Evolutionary conservation across 2,888 invertebrate genomes (phyloP), one percentile per base, ranked within the genome.

Genomic region (Patella depressa): DNA sequence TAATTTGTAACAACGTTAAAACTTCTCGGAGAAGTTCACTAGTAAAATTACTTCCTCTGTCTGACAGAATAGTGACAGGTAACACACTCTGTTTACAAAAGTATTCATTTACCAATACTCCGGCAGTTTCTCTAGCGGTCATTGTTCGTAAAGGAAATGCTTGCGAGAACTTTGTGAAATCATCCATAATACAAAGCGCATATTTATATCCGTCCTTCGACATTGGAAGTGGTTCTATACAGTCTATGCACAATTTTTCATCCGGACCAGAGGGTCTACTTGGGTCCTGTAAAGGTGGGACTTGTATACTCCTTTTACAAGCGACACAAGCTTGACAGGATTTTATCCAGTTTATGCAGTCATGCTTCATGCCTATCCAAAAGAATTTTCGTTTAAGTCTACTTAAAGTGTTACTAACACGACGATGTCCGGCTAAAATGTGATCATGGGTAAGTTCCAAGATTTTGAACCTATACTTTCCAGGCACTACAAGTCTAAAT

Each of bases 31-130:
- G 17, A n/a, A 59, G 59, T 59, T 59, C 59, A n/a, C 59, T 59
- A n/a, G 59, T 59, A 59, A 15, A 59, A 7, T 59, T 59, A 9
- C 59, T 59, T 59, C 59, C 59, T n/a, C 59, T 15, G 59, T 59
- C 59, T 59, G 59, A 59, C n/a, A 59, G n/a, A 59, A 59, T 59
- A 59, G 59, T 17, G 15, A n/a, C n/a, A n/a, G 59, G 59, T n/a
- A 59, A 15, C 15, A 59, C 59, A 59, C 59, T 59, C 59, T 59
- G 59, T n/a, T 59, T 59, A 59, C 59, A 59, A 59, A 59, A 59
- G n/a, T 59, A 59, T 59, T 59, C 17, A n/a, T n/a, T 15, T 59
- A 59, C 59, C n/a, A 59, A 59, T n/a, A n/a, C n/a, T 15, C n/a
- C 59, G n/a, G 59, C 59, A n/a, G 59, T 59, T 59, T 59, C 59